A percentile compares a stretch with the other conserved stretches of the same genome.
Conservation (phyloP, 2,888 invertebrate species). For the Antheraea assamensis region DNA sequence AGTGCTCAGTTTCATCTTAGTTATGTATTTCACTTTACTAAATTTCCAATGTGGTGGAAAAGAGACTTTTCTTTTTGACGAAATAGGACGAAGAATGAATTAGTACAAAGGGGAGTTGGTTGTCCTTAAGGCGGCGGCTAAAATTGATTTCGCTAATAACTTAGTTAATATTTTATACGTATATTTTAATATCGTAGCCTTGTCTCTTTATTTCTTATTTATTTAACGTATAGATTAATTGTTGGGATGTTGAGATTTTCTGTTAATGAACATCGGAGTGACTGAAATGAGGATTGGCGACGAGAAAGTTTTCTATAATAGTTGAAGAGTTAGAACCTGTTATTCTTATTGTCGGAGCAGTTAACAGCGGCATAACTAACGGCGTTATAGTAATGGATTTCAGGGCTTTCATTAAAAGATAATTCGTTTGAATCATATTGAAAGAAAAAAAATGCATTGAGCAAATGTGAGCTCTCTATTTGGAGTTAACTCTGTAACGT, state of each 20-base stretch:
- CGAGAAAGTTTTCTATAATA: background rate
- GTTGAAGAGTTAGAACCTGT: background rate
- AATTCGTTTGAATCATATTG: too few species aligned
- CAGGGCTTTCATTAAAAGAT: background rate
- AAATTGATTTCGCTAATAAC: constrained; percentile 64
- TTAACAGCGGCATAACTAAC: constrained; percentile 4
- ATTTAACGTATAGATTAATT: constrained; percentile 62
- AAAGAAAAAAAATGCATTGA: constrained; percentile 12
- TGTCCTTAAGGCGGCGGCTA: constrained; percentile 51
- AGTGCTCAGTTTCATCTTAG: background rate
- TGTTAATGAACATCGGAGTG: constrained; percentile 40
- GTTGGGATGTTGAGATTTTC: constrained; percentile 67
- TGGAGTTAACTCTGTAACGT: constrained; percentile 16
- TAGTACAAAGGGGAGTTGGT: constrained; percentile 60
- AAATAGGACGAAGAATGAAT: constrained; percentile 41
- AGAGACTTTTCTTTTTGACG: constrained; percentile 29
- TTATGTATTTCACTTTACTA: constrained; percentile 17
- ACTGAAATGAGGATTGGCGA: constrained; percentile 18
- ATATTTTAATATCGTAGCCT: constrained; percentile 57
- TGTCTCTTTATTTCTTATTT: constrained; percentile 57
- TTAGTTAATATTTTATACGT: constrained; percentile 59
- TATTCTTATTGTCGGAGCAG: background rate
- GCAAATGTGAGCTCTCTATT: constrained; percentile 11
- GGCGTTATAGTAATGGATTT: constrained; percentile 18
- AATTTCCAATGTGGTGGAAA: constrained; percentile 29